Evolutionary conservation across 2,888 invertebrate species (phyloP), one percentile per base, ranked within the genome.

Genomic region (Ectemnius lituratus): DNA sequence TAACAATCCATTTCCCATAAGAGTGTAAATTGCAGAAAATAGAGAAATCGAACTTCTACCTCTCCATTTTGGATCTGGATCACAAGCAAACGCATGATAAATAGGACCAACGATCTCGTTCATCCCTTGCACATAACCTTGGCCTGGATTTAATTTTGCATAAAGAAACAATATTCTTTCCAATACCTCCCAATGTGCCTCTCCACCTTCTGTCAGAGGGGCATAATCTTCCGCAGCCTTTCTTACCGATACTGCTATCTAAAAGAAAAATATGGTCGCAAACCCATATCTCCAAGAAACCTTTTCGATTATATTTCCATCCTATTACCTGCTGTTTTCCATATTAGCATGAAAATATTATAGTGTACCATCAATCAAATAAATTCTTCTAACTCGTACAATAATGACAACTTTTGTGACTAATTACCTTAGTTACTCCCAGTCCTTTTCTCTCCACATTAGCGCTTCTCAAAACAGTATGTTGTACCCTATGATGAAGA

Each of bases 71-170:
- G 93, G 90, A 90, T 97, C 94, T 0, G 96, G 94, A 92, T 99
- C 98, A 23, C 95, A 96, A 6, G 99, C 99, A 91, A 99, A 97
- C 0, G 97, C 96, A 91, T 98, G 98, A 92, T 99, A 99, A 86
- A 99, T 97, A 6, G 99, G 99, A 0, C 99, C 99, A 59, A 99
- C 95, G 85, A 99, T 98, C 92, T 99, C 99, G 92, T 99, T 99
- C 99, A 99, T 99, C 67, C 99, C 99, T 92, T 99, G 97, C 0
- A 97, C 97, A 88, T 97, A 97, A 13, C 98, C 96, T 89, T 99
- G 98, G 0, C 99, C 99, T 0, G 99, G 98, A 92, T 99, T 99
- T 14, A 99, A 93, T 92, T 99, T 99, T 0, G 98, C 98, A 90
- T 99, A 99, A 0, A 99, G 93, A 91, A 99, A 99, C 71, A 99